phyloP scores from a whole-genome alignment of 2,797 vertebrate genomes.

The Phalanger gymnotis region DNA sequence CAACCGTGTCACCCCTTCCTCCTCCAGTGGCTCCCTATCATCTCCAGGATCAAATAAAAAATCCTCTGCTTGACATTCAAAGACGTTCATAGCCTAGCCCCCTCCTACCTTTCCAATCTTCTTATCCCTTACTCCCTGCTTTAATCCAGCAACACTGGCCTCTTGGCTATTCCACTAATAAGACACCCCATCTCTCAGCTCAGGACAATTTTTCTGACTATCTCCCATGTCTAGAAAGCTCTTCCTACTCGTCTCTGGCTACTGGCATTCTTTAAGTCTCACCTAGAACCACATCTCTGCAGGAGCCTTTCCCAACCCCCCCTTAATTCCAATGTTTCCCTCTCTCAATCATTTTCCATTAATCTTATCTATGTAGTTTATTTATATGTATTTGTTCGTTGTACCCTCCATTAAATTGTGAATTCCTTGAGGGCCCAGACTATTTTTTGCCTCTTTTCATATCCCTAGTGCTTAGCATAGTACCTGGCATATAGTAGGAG shows the following conservation, averaged over 20 bases:
- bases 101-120: not conserved
- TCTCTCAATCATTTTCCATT: not conserved
- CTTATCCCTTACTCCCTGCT: not conserved
- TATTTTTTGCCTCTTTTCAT: not conserved
- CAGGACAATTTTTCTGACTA: not conserved
- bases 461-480: not conserved
- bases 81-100: not conserved
- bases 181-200: not conserved
- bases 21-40: too few relatives aligned
- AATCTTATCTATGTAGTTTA: too few relatives aligned
- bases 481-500: not conserved
- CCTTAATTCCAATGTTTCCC: not conserved
- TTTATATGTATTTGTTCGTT: too few relatives aligned
- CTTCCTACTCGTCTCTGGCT: not conserved
- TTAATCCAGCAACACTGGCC: not conserved
- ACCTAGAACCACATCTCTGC: not conserved
- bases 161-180: not conserved
- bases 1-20: too few relatives aligned
- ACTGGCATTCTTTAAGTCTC: not conserved
- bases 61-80: not conserved
- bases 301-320: not conserved
- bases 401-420: not conserved
- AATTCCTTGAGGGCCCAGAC: not conserved
- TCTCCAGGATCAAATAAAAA: not conserved
- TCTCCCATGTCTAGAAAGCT: too few relatives aligned